A percentile compares a stretch with the other conserved stretches of the same genome.
Conservation (phyloP, 2,888 invertebrate species). For the Caenorhabditis sp. region DNA sequence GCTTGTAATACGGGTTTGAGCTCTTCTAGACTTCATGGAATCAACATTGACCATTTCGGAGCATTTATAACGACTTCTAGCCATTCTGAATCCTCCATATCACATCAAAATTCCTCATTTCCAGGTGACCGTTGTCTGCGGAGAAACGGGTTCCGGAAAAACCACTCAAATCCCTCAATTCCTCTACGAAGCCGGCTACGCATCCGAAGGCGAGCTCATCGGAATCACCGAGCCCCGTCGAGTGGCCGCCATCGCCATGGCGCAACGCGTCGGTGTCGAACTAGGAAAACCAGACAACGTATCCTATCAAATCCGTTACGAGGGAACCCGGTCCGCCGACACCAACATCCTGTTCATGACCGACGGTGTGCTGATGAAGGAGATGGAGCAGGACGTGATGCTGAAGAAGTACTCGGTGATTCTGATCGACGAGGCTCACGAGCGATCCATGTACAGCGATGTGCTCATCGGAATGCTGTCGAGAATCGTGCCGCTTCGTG, state of each 20-base stretch:
- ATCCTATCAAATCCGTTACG: slow-evolving; percentile 95
- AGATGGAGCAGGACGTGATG: slow-evolving; percentile 87
- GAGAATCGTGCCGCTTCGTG: slow-evolving; percentile 77
- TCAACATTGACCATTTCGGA: too few species aligned
- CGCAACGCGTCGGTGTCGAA: slow-evolving; percentile 92
- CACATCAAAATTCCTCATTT: not conserved
- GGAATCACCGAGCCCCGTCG: slow-evolving; percentile 93
- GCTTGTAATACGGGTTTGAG: too few species aligned
- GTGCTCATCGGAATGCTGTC: slow-evolving; percentile 94
- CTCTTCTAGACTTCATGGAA: too few species aligned
- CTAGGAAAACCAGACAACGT: slow-evolving; percentile 90
- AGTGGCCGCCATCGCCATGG: slow-evolving; percentile 98
- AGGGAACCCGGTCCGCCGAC: slow-evolving; percentile 91
- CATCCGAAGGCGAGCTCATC: slow-evolving; percentile 69
- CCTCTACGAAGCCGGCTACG: slow-evolving; percentile 95
- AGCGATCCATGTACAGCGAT: slow-evolving; percentile 96
- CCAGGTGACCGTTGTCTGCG: slow-evolving; percentile 88
- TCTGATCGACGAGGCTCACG: slow-evolving; percentile 98
- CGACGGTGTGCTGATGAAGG: slow-evolving; percentile 95
- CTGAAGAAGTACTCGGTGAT: slow-evolving; percentile 88
- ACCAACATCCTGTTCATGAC: slow-evolving; percentile 99
- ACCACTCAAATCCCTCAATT: slow-evolving; percentile 99
- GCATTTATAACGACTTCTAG: too few species aligned
- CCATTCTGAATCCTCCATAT: too few species aligned
- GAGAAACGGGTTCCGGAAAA: slow-evolving; percentile 97